These are phyloP conservation scores for Caenorhabditis sp. DNA, from an alignment of 2,888 invertebrate genomes.

Conservation along the genomic window DNA sequence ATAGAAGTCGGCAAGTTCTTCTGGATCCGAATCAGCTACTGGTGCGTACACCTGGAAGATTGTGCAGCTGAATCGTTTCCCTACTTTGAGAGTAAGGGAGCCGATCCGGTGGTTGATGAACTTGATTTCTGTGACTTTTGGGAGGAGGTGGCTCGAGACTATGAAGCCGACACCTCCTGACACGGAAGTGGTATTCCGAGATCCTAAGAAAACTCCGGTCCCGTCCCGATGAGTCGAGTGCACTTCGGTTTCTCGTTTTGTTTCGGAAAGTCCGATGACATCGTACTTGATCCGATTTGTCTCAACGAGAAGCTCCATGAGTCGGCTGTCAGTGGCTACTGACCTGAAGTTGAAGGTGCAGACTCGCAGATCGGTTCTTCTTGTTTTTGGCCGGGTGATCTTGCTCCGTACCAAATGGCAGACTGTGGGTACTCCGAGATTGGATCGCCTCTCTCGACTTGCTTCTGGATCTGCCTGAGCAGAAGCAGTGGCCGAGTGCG, in stretches of 20 bases:
- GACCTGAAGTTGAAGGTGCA: not conserved
- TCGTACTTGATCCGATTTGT: not conserved
- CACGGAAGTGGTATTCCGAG: not conserved
- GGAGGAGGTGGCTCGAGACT: not conserved
- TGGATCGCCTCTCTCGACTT: slow-evolving; percentile 5
- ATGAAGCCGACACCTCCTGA: slow-evolving; percentile 6
- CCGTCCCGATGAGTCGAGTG: not conserved
- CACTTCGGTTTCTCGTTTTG: not conserved
- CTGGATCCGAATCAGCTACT: not conserved
- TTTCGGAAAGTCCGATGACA: slow-evolving; percentile 10
- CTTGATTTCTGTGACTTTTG: not conserved
- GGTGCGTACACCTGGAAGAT: not conserved
- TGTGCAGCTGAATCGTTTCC: not conserved
- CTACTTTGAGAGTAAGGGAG: not conserved
- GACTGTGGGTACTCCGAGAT: not conserved
- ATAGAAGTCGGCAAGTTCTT: slow-evolving; percentile 5
- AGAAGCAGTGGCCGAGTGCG: slow-evolving; percentile 8
- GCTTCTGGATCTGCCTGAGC: not conserved
- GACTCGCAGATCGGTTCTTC: no score
- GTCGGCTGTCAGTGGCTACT: not conserved
- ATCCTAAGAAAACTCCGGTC: not conserved
- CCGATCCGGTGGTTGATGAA: not conserved
- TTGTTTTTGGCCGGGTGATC: not conserved
- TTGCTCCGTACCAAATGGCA: not conserved
- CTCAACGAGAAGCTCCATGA: not conserved